These are phyloP conservation scores for Microcebus jonahi DNA, from an alignment of 2,113 vertebrate genomes.

Conservation along the genomic window DNA sequence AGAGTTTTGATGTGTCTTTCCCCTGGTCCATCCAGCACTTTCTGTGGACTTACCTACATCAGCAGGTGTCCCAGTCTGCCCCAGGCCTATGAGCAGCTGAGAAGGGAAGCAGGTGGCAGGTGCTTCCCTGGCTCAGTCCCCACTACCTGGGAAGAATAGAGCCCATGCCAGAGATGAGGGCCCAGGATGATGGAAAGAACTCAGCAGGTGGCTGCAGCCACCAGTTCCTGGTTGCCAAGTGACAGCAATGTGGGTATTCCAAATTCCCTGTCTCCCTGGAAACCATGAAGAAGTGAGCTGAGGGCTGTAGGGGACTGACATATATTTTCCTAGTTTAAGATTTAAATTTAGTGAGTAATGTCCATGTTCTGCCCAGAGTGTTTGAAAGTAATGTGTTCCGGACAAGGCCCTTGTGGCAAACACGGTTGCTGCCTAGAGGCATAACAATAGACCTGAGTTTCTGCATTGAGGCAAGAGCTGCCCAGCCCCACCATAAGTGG, in stretches of 20 bases:
- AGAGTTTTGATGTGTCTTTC: neutral
- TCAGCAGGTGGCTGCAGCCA: neutral
- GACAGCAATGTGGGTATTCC: conserved; percentile 65
- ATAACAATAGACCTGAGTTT: no score
- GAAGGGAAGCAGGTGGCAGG: conserved; percentile 26
- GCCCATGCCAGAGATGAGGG: conserved; percentile 46
- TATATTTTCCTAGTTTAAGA: no score
- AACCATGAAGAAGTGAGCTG: conserved; percentile 25
- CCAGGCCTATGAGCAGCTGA: neutral
- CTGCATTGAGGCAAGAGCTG: no score
- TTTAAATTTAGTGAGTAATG: no score
- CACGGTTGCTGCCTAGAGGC: no score
- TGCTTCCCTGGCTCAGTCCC: neutral
- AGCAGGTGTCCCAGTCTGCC: neutral
- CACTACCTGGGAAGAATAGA: neutral
- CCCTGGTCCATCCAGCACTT: neutral
- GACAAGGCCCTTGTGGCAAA: no score
- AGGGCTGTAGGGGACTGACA: neutral
- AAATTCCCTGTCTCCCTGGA: conserved; percentile 63
- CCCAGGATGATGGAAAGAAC: conserved; percentile 6
- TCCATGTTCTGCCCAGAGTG: no score
- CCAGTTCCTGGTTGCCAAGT: conserved; percentile 69
- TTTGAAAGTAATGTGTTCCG: no score
- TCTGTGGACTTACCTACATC: conserved; percentile 55
- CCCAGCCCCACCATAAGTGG: no score